Evolutionary conservation across 2,797 vertebrate species (phyloP), one percentile per base, ranked within the genome.

Genomic region (Sebastes umbrosus): DNA sequence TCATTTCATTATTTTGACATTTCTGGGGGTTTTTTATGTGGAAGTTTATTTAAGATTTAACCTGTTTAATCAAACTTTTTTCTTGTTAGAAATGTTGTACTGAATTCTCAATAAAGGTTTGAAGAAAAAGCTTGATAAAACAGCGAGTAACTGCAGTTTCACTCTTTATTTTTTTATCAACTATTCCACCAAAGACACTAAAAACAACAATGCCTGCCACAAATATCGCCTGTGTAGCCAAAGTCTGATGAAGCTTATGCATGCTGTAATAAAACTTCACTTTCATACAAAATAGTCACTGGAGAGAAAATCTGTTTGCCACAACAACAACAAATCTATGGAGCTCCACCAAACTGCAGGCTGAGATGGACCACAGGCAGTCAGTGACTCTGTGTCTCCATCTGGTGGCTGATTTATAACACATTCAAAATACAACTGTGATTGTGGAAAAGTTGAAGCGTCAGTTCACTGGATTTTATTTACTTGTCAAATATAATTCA

Each of bases 351-450:
- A 39, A 36, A 4, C 58, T 54, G 13, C 24, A 64, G 59, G n/a
- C 22, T 71, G 69, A 58, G 6, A 6, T 43, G 9, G 0, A n/a
- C 3, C 29, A 10, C 22, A n/a, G 9, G 3, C 1, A 31, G 1
- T 13, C n/a, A 34, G 31, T n/a, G 7, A 69, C 29, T 59, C 16
- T 11, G 20, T 32, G 75, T 75, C 75, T 68, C 57, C 63, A 54
- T 43, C 84, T 73, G 8, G 24, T 54, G 72, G 50, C 24, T 11
- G 3, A 18, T n/a, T 31, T 6, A n/a, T 9, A 20, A 20, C 16
- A 63, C 22, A 52, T 1, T 36, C 8, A 74, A 3, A 5, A 24
- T 50, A 22, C 34, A 59, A 62, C 13, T 31, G 6, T 8, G 20
- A 20, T 0, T 0, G 18, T 12, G 4, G 50, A 43, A 12, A 64